These are phyloP conservation scores for Sanderia malayensis DNA, from an alignment of 30 jellyfish, hydroid and myxozoan genomes.

Conservation along the genomic window DNA sequence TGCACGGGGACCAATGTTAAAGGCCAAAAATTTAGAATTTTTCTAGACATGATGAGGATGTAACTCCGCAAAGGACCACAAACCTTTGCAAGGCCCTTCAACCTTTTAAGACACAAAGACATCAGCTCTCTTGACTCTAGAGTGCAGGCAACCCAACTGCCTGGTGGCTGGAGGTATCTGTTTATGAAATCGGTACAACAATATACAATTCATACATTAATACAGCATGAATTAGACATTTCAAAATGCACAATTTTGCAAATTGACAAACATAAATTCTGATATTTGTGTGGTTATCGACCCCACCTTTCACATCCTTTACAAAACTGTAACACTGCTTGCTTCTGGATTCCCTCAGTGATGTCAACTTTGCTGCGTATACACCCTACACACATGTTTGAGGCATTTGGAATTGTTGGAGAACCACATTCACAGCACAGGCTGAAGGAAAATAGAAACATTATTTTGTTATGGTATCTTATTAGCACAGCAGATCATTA, in stretches of 20 bases:
- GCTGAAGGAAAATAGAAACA: constrained; percentile 46
- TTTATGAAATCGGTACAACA: too few relatives aligned
- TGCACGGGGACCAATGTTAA: too few relatives aligned
- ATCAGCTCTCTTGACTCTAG: constrained; percentile 95
- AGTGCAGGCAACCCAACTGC: constrained; percentile 82
- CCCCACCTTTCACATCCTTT: constrained; percentile 94
- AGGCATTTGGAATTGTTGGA: constrained; percentile 93
- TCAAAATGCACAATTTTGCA: too few relatives aligned
- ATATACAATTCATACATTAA: too few relatives aligned
- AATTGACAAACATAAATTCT: too few relatives aligned
- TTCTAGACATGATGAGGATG: too few relatives aligned
- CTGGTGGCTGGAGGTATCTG: constrained; percentile 97
- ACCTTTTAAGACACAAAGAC: constrained; percentile 87
- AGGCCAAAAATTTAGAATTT: too few relatives aligned
- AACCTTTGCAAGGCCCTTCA: constrained; percentile 95
- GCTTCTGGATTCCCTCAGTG: constrained; percentile 90
- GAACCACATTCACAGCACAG: constrained; percentile 99
- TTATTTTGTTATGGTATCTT: too few relatives aligned
- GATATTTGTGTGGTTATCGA: neutral
- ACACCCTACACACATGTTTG: constrained; percentile 97
- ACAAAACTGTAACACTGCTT: constrained; percentile 86
- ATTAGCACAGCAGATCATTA: too few relatives aligned
- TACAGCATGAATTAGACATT: too few relatives aligned
- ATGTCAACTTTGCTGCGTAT: constrained; percentile 92
- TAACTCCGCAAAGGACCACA: neutral